Base-by-base conservation (phyloP, 2,797 vertebrate genomes). In the Alectoris magna region DNA sequence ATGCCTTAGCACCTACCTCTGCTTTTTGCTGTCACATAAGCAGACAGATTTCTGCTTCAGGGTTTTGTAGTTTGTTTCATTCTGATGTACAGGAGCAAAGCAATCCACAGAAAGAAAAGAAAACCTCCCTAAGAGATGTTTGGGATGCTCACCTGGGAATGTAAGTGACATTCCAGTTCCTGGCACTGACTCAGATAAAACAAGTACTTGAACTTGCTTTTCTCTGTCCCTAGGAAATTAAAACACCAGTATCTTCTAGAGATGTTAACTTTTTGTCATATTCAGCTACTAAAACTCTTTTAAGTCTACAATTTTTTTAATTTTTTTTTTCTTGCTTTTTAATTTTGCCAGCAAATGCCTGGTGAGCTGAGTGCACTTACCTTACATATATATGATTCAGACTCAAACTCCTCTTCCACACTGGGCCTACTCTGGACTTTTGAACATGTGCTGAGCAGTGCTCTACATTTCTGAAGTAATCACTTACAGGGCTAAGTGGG, bases 401-500 rank as follows among this genome's bases (percentile, higher is more conserved):
- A 31, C 21, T 44, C 21, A 24, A 69, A 6, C 11, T 79, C 23
- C 38, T 70, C 46, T 73, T 76, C 68, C 51, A 56, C 36, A 31
- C 6, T 0, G 0, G 10, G 34, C 7, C 36, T 26, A 39, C n/a
- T 82, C 7, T 14, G 9, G 9, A 11, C 6, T 88, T 80, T 62
- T 24, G 2, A 1, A 12, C 3, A 13, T 2, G 3, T 34, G 4
- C 4, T n/a, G 26, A 63, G 21, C 2, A 6, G 5, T 6, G 8
- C 3, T 69, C 5, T 49, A 39, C 16, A 7, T 43, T 78, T 84
- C n/a, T 66, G 67, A 80, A 77, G 26, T 0, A 1, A 80, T 22
- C 10, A 23, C 8, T 14, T 49, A 23, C 0, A 0, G 27, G 9
- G 5, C 36, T 41, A 2, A 18, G 3, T 13, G 5, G 11, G 5